Percentiles rank a stretch among this genome's conserved stretches.
Conservation (phyloP, 1,140 invertebrate genomes). For the Tenebrio molitor region DNA sequence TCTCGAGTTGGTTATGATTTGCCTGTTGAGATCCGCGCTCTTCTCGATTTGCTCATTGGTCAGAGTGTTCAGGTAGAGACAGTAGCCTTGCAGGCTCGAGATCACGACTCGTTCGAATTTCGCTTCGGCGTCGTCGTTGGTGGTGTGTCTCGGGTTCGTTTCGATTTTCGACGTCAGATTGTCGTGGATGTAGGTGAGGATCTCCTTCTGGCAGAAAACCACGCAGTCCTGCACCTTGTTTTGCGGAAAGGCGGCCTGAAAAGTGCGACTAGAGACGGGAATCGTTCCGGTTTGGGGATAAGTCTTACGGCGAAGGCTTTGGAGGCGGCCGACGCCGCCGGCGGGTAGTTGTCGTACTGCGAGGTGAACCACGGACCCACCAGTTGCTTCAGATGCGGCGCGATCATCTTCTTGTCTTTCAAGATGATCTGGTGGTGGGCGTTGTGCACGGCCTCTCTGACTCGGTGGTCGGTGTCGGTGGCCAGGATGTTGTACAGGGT, state of each 20-base stretch:
- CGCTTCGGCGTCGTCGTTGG: conserved; percentile 79
- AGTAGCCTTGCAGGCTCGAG: conserved; percentile 77
- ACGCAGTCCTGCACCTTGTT: conserved; percentile 81
- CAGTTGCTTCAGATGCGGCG: conserved; percentile 82
- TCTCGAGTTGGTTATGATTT: conserved; percentile 73
- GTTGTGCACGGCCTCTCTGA: conserved; percentile 80
- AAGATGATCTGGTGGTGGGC: conserved; percentile 78
- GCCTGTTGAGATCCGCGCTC: conserved; percentile 67
- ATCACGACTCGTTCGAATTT: conserved; percentile 80
- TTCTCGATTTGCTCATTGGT: conserved; percentile 69
- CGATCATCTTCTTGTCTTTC: conserved; percentile 80
- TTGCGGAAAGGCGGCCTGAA: conserved; percentile 77
- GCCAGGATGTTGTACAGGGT: conserved; percentile 80
- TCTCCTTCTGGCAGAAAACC: conserved; percentile 82
- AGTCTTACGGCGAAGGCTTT: conserved; percentile 75
- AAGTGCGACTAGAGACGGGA: conserved; percentile 44
- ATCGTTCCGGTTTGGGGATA: not conserved
- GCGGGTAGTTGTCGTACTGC: conserved; percentile 86
- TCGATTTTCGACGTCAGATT: conserved; percentile 78
- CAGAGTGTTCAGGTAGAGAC: conserved; percentile 73
- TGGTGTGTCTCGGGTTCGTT: conserved; percentile 69
- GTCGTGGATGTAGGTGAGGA: conserved; percentile 78
- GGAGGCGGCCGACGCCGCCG: conserved; percentile 80
- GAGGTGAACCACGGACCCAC: conserved; percentile 83
- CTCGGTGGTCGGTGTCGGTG: conserved; percentile 82